Percentiles rank a stretch among this genome's conserved stretches.
Evolutionary conservation across 2,797 vertebrate genomes (phyloP).

Genomic region (Molossus molossus): DNA sequence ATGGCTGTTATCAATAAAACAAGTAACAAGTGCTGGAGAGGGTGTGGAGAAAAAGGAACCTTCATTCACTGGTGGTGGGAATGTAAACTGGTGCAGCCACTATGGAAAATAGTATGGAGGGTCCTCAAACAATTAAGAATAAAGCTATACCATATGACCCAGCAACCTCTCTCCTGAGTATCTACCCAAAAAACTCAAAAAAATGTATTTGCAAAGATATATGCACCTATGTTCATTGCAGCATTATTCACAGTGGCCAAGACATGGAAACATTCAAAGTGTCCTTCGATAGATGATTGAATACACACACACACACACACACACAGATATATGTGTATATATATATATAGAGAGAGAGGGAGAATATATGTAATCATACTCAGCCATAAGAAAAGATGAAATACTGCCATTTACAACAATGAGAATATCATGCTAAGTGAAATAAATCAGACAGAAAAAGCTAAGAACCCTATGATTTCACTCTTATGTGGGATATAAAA

Average conservation of each 20-base stretch:
- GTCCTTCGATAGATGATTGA: neutral
- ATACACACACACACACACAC: no score
- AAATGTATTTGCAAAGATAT: neutral
- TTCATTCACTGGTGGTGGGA: neutral
- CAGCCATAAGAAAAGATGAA: neutral
- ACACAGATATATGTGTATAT: no score
- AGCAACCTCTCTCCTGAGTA: neutral
- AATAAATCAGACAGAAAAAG: neutral
- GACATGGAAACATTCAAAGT: neutral
- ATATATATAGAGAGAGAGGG: no score
- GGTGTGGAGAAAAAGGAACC: neutral
- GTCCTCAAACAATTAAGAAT: neutral
- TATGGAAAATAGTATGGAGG: neutral
- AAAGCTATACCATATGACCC: neutral
- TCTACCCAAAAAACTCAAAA: neutral
- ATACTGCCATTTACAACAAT: neutral
- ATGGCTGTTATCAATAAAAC: neutral
- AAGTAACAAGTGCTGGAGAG: neutral
- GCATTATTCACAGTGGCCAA: neutral
- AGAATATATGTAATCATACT: no score
- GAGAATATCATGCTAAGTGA: neutral
- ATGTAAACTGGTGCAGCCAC: neutral
- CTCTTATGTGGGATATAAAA: neutral
- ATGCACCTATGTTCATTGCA: neutral
- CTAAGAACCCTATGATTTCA: neutral